Evolutionary conservation across 2,797 vertebrate species (phyloP), one percentile per base, ranked within the genome.

Genomic region (Gambusia yucatana): DNA sequence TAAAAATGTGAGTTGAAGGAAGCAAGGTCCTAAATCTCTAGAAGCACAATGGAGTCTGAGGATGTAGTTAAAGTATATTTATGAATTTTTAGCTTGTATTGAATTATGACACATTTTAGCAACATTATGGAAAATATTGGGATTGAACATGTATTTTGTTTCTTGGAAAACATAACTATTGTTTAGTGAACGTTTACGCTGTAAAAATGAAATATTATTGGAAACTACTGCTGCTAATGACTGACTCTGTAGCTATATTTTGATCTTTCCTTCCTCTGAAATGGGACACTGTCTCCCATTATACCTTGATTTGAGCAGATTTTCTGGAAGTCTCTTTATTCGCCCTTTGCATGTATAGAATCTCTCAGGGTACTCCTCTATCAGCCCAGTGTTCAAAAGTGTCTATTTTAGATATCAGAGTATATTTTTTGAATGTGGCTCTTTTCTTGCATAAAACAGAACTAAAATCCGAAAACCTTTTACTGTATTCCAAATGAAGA

Each of bases 171-270:
- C 81, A 83, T 77, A 76, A 80, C 78, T 77, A 90, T 87, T 79
- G 75, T 90, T 84, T 83, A 84, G 89, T 84, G 87, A 84, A 82
- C 94, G 88, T 88, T 84, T 90, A 82, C 88, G 88, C 90, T 93
- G 94, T 91, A 92, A 87, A 90, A 93, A 92, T 63, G 1, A 63
- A 16, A 9, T 63, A 3, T 33, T 3, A 92, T 90, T 81, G 86
- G 83, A 92, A 93, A 95, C 86, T 86, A 78, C 88, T 90, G 87
- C 84, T 79, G 87, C 91, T 94, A 93, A 95, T 93, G 91, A 94
- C 92, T 88, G 92, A 93, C 90, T 93, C 91, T 89, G 81, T 55
- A 85, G 48, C 81, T 81, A 86, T 69, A 86, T 92, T 95, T 92
- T 92, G 89, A 94, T 95, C 88, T 91, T 73, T 74, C 57, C 67